Evolutionary conservation across 2,797 vertebrate species (phyloP).

Genomic region (Pseudochirops cupreus): DNA sequence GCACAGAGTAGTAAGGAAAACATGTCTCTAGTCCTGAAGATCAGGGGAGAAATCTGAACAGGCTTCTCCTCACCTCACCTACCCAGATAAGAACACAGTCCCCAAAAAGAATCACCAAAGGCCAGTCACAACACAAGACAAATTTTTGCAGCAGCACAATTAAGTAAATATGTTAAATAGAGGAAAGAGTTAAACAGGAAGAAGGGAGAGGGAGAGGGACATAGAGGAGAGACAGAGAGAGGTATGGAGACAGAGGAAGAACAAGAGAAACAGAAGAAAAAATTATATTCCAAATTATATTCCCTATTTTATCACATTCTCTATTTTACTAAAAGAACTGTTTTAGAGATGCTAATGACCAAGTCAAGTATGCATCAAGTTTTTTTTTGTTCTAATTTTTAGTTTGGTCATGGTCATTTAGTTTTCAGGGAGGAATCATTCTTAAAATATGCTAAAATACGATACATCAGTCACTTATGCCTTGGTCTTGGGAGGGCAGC

Average conservation of each 20-base stretch:
- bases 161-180: not conserved
- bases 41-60: not conserved
- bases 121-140: not conserved
- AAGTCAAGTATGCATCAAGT: not conserved
- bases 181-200: not conserved
- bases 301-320: not conserved
- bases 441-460: not conserved
- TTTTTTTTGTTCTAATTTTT: not conserved
- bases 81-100: not conserved
- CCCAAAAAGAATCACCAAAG: constrained; percentile 5
- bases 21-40: no score
- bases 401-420: not conserved
- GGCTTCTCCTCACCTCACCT: not conserved
- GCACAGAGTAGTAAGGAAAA: not conserved
- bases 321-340: constrained; percentile 2
- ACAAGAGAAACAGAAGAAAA: constrained; percentile 15
- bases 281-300: not conserved
- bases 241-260: not conserved
- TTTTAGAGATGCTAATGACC: not conserved
- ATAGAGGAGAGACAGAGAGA: not conserved
- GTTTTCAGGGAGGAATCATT: not conserved
- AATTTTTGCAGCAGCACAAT: not conserved
- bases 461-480: not conserved
- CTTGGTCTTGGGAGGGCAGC: not conserved
- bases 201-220: not conserved